Base-by-base conservation (phyloP, 2,113 vertebrate genomes). In the Pholis gunnellus region DNA sequence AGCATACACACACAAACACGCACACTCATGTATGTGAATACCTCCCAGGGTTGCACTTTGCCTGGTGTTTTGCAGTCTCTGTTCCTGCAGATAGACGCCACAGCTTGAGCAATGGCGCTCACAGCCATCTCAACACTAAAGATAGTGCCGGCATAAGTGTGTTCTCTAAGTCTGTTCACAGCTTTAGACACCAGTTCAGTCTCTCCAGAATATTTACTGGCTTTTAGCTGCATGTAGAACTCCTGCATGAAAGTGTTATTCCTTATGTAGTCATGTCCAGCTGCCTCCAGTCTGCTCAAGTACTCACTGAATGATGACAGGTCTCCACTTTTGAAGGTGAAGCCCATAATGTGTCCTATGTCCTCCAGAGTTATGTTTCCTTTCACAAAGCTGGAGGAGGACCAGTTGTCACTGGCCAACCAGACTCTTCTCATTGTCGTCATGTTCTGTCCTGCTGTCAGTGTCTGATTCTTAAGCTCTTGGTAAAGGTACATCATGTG, bases 351-450 rank as follows among this genome's bases (percentile, higher is more conserved):
- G 13, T 95, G 94, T 42, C 96, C 97, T 6, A 98, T 88, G 34
- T 91, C 92, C n/a, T 89, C 79, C 56, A 97, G 89, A 17, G 93
- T 89, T 36, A 95, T 85, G 65, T 96, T 88, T 15, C 85, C 91
- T 48, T 89, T 89, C 27, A 96, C 93, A 66, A 91, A 89, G 64
- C 82, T 87, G 20, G 95, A 90, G 2, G 93, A 91, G 0, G 97
- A 97, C 97, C 97, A 99, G 31, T 93, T 96, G 82, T 97, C 97
- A 56, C 96, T 97, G n/a, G 96, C 97, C 89, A 99, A 92, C 97
- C 97, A 98, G 11, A 96, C 87, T 89, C 96, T 97, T 40, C 86
- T 94, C 79, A 96, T 92, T 0, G 95, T 42, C 15, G 52, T 13
- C 1, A 52, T 1, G 87, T 44, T 61, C 87, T 65, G 78, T 29